These are phyloP conservation scores for Cephus cinctus DNA, from an alignment of 1,140 invertebrate genomes.

Conservation along the genomic window DNA sequence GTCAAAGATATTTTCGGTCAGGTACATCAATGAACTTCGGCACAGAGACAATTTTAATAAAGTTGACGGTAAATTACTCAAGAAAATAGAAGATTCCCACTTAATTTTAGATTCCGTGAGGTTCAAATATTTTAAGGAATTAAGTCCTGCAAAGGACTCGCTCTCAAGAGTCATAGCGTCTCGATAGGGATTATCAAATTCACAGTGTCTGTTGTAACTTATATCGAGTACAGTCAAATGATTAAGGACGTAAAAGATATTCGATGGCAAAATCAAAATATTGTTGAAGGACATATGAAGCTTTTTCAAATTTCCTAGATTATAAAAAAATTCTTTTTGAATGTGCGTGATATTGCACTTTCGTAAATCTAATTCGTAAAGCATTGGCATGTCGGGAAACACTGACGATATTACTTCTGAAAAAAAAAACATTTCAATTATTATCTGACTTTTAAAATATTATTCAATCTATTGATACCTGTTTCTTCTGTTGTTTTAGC, in stretches of 20 bases:
- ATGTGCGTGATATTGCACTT: conserved; percentile 55
- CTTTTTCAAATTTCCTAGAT: conserved; percentile 47
- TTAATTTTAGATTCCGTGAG: conserved; percentile 54
- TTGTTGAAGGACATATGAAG: conserved; percentile 58
- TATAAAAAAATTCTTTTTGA: conserved; percentile 43
- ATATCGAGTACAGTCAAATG: conserved; percentile 55
- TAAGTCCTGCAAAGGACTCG: conserved; percentile 43
- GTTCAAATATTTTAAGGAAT: conserved; percentile 52
- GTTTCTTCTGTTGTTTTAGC: not conserved
- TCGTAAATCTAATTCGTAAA: conserved; percentile 59
- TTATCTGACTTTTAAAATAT: not conserved
- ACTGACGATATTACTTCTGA: not conserved
- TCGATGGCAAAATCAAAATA: conserved; percentile 45
- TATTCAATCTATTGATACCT: not conserved
- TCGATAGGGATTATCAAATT: conserved; percentile 23
- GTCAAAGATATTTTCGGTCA: conserved; percentile 43
- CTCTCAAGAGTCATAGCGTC: conserved; percentile 36
- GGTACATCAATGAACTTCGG: conserved; percentile 43
- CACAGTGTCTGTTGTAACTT: conserved; percentile 51
- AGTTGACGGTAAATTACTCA: conserved; percentile 40
- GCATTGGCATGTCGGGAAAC: conserved; percentile 24
- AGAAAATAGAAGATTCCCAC: conserved; percentile 38
- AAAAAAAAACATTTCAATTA: not conserved
- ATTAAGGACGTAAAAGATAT: conserved; percentile 45
- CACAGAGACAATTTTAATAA: conserved; percentile 57